A percentile compares a stretch with the other conserved stretches of the same genome.
Evolutionary conservation across 1,140 invertebrate species (phyloP).

Genomic region (Gryon sp.): DNA sequence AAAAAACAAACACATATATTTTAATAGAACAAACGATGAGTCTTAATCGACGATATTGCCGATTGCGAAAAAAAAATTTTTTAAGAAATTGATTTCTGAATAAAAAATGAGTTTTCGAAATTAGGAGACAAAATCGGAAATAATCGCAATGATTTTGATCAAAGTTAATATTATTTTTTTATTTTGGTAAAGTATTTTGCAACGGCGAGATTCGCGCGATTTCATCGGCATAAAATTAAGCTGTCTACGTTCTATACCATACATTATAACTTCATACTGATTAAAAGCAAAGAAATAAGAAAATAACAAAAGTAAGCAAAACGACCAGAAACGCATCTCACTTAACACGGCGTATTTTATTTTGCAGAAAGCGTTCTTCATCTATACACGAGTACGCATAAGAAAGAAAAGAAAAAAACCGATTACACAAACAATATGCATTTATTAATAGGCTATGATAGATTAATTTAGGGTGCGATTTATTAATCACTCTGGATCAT

Average conservation of each 20-base stretch:
- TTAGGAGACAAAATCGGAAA: too few relatives aligned
- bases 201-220: constrained; percentile 54
- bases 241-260: constrained; percentile 61
- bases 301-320: too few relatives aligned
- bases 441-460: constrained; percentile 79
- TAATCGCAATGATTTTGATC: too few relatives aligned
- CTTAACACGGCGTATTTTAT: constrained; percentile 53
- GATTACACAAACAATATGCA: constrained; percentile 64
- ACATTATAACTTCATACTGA: constrained; percentile 54
- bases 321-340: constrained; percentile 54
- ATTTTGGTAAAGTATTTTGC: constrained; percentile 7
- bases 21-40: constrained; percentile 77
- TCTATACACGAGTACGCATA: constrained; percentile 39
- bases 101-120: too few relatives aligned
- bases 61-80: too few relatives aligned
- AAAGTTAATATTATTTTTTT: too few relatives aligned
- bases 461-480: constrained; percentile 75
- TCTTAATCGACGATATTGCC: constrained; percentile 22
- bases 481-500: constrained; percentile 71
- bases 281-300: constrained; percentile 18
- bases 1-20: constrained; percentile 76
- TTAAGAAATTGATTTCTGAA: too few relatives aligned
- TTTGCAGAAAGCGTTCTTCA: constrained; percentile 43
- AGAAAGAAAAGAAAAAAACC: constrained; percentile 22
- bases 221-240: constrained; percentile 48